These are phyloP conservation scores for Clamator glandarius DNA, from an alignment of 2,797 vertebrate species.

Conservation along the genomic window DNA sequence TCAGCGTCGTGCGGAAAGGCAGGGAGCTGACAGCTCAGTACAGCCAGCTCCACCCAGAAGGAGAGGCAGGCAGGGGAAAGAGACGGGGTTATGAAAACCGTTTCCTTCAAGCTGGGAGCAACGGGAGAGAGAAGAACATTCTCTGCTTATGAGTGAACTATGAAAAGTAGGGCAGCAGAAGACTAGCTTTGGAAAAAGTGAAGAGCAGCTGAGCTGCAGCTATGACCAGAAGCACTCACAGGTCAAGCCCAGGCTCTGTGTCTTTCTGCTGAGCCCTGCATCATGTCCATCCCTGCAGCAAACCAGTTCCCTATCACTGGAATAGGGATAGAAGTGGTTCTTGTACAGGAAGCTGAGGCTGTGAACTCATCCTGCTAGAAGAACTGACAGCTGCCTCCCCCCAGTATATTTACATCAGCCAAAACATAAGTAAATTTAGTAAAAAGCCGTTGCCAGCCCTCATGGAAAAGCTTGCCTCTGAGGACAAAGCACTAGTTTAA, in stretches of 20 bases:
- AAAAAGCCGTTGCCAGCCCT: background rate
- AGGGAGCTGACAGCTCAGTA: background rate
- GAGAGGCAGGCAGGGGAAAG: background rate
- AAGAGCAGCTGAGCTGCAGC: background rate
- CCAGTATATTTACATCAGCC: background rate
- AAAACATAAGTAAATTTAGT: background rate
- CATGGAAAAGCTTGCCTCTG: background rate
- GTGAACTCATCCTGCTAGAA: background rate
- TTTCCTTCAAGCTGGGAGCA: background rate
- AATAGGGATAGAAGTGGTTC: background rate
- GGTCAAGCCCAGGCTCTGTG: background rate
- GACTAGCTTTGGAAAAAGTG: background rate
- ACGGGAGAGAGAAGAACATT: background rate
- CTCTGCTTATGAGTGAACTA: background rate
- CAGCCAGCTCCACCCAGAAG: background rate
- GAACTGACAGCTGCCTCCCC: background rate
- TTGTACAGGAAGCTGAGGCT: too few relatives aligned
- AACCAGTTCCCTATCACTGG: background rate
- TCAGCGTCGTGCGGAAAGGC: background rate
- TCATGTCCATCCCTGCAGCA: background rate
- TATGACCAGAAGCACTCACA: accelerated
- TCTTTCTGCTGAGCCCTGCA: background rate
- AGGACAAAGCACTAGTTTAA: background rate
- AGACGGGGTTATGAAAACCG: background rate
- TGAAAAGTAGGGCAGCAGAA: conserved; percentile 15